Base-by-base conservation (phyloP, 1,140 invertebrate genomes). In the Lepidurus arcticus region DNA sequence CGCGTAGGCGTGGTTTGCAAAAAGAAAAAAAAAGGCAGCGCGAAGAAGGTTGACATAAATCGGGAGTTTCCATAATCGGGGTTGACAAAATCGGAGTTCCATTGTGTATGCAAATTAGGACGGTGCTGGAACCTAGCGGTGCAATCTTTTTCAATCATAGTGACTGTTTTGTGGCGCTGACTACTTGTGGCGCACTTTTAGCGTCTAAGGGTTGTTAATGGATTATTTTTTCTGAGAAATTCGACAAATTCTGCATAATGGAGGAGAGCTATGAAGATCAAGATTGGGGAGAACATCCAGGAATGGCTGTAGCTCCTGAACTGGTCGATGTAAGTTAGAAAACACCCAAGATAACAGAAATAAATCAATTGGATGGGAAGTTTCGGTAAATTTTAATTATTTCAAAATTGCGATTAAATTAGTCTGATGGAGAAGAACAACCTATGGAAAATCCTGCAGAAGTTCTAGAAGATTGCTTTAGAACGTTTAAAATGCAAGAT, bases 401-500 rank as follows among this genome's bases (percentile, higher is more conserved):
- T 76, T 76, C 42, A 44, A 75, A 43, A 21, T 76, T 7, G 24
- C 4, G 4, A 34, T 75, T 80, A 21, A 21, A 8, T 73, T 65
- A 73, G 75, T 78, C 76, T 79, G 90, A 91, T 82, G 88, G 87
- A 73, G 88, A 86, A 43, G 92, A 94, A 83, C 91, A 92, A 85
- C 84, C 88, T 76, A 88, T 91, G 78, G 93, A 94, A 84, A 94
- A 95, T 85, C 92, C 93, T 26, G 91, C 93, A 83, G 90, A 93
- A 86, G 91, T 95, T 16, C 87, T 96, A 74, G 89, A 91, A 82
- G 94, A 97, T 86, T 98, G 95, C 84, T 86, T 96, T 73, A 91
- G 94, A 82, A 94, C 94, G 85, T 96, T 97, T 82, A 90, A 92
- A 81, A 94, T 92, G 44, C 89, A 93, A 13, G 97, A 99, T 88